Base-by-base conservation (phyloP, 2,113 vertebrate species). In the Ahaetulla prasina region DNA sequence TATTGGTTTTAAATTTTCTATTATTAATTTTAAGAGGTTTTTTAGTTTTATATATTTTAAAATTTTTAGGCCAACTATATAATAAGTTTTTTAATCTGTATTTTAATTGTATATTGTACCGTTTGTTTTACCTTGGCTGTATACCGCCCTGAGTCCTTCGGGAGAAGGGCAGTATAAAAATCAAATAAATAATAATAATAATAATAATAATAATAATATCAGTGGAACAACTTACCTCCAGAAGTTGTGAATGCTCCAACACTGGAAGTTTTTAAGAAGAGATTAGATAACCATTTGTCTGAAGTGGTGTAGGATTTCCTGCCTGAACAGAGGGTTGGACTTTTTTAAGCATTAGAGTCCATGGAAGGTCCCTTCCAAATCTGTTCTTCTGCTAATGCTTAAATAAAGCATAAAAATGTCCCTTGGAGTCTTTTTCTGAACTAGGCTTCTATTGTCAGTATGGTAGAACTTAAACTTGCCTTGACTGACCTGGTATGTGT, bases 391-490 rank as follows among this genome's bases (percentile, higher is more conserved):
- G 27, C 4, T 68, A 90, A 49, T 92, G 25, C 88, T 94, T 20
- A 63, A 94, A 84, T 9, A 0, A 0, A 53, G 86, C 92, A 84
- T 74, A 45, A 0, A 0, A 91, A 14, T 80, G 91, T 74, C 54
- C 54, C 0, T 11, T 85, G 89, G 90, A 68, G 45, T 63, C 3
- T 1, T 39, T 91, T 95, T 74, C 47, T 23, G 43, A 93, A 30
- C 2, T 8, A 30, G 3, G 22, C 43, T 94, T 57, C 11, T n/a
- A 43, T 45, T n/a, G 63, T 25, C 35, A 87, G 16, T 55, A 39
- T 2, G 10, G 2, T 22, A 45, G 30, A 49, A 68, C 45, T 93
- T 0, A 0, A 84, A n/a, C n/a, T 53, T 95, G 54, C 60, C 0
- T 0, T 49, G 50, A 57, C 54, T 86, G 60, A 68, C 22, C 27